Base-by-base conservation (phyloP, 2,888 invertebrate genomes). In the Mimas tiliae region DNA sequence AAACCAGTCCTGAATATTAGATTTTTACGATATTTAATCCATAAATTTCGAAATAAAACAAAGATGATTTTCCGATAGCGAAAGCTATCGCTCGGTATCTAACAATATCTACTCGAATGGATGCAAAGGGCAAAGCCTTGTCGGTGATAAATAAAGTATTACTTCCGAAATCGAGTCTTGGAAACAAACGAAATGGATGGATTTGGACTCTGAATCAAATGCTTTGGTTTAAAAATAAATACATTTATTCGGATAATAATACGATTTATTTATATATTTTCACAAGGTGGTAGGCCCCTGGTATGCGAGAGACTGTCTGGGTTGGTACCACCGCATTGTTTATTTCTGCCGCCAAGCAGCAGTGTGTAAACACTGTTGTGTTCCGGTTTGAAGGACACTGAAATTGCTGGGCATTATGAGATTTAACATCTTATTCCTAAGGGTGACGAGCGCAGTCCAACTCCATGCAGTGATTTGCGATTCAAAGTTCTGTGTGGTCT, bases 141-240 rank as follows among this genome's bases (percentile, higher is more conserved):
- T 58, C 42, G 58, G 34, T 58, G 38, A 58, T 58, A 58, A 38
- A 58, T 58, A 58, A 58, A 58, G 42, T 19, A 58, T 58, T 58
- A 38, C 42, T 42, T 42, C 38, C 19, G 19, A 52, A 16, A 38
- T 19, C 38, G 19, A 38, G 42, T 9, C 42, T 16, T 42, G 58
- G 19, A 38, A 6, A 58, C 42, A 58, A 19, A 14, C 33, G 8
- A 53, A 53, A 58, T 38, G 34, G 55, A 7, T 6, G n/a, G 47
- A 63, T 27, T 11, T 48, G n/a, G 33, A 33, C 6, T 48, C 6
- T 27, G 11, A n/a, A 48, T 47, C 33, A n/a, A 45, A 48, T 27
- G 21, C 42, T 38, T 58, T 19, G 7, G 38, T 19, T 6, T 16
- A 19, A 9, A n/a, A 7, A 14, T 45, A 38, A 9, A 9, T 9